Percentiles rank a stretch among this genome's conserved stretches.
These are phyloP conservation scores for Augochlora pura DNA, from an alignment of 1,140 invertebrate genomes.

Conservation along the genomic window DNA sequence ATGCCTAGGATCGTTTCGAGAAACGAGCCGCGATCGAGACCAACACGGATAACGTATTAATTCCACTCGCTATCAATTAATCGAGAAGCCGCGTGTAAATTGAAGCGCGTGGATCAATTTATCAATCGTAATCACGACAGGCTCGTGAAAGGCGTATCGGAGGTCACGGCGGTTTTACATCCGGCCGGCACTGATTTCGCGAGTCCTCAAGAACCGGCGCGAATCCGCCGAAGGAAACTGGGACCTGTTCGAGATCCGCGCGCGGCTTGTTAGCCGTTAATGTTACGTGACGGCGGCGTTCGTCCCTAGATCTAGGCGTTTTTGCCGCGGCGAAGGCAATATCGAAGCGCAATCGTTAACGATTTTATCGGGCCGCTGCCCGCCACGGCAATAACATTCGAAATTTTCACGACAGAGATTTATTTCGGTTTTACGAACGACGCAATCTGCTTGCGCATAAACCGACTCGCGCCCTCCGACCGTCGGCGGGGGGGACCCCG, in stretches of 20 bases:
- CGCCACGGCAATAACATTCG: conserved; percentile 3
- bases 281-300: conserved; percentile 30
- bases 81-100: not conserved
- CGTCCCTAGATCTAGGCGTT: no score
- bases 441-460: not conserved
- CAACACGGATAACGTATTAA: no score
- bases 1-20: not conserved
- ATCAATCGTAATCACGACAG: not conserved
- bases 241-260: conserved; percentile 42
- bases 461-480: not conserved
- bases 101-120: not conserved
- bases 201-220: conserved; percentile 9
- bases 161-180: conserved; percentile 40
- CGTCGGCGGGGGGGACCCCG: no score
- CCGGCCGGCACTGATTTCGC: conserved; percentile 49
- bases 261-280: conserved; percentile 49
- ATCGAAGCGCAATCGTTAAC: conserved; percentile 51
- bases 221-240: conserved; percentile 45
- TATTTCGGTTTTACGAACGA: conserved; percentile 25
- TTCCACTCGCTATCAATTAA: no score
- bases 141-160: not conserved
- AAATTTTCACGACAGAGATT: conserved; percentile 46
- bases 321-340: conserved; percentile 22
- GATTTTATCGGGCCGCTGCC: conserved; percentile 48
- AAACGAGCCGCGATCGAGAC: no score